Conservation (phyloP, 2,888 invertebrate genomes). For the Erebia aethiops region DNA sequence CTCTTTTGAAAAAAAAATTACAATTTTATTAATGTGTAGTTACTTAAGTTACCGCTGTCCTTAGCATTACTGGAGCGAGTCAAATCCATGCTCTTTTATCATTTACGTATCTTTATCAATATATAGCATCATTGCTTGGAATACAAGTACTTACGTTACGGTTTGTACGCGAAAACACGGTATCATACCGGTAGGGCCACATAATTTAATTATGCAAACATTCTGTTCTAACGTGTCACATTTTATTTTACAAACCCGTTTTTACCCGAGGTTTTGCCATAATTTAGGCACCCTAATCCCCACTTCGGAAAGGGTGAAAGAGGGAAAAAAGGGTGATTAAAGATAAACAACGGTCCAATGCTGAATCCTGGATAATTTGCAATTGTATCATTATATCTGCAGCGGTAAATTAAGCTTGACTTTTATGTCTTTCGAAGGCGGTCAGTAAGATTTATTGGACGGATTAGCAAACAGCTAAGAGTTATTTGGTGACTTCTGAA, state of each 20-base stretch:
- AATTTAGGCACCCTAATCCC: conserved; percentile 73
- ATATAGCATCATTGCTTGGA: too few species aligned
- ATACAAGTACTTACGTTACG: too few species aligned
- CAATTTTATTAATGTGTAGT: too few species aligned
- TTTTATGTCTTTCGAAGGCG: conserved; percentile 57
- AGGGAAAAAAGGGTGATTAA: conserved; percentile 76
- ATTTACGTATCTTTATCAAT: too few species aligned
- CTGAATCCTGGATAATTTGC: conserved; percentile 69
- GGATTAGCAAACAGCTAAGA: conserved; percentile 41
- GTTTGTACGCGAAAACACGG: neutral
- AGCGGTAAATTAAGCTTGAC: conserved; percentile 64
- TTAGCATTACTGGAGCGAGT: too few species aligned
- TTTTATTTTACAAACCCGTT: conserved; percentile 45
- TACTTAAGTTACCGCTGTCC: too few species aligned
- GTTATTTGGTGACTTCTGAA: conserved; percentile 49
- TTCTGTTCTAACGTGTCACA: conserved; percentile 41
- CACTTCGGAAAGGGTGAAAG: conserved; percentile 63
- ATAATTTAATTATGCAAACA: conserved; percentile 44
- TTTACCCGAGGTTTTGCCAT: conserved; percentile 56
- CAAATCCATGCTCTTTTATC: too few species aligned
- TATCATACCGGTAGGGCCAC: conserved; percentile 7
- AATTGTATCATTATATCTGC: conserved; percentile 73
- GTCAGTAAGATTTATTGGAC: conserved; percentile 55
- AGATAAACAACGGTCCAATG: conserved; percentile 76
- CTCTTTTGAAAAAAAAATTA: too few species aligned